Evolutionary conservation across 2,113 vertebrate genomes (phyloP), one percentile per base, ranked within the genome.

Genomic region (Romanogobio albipinnatus): DNA sequence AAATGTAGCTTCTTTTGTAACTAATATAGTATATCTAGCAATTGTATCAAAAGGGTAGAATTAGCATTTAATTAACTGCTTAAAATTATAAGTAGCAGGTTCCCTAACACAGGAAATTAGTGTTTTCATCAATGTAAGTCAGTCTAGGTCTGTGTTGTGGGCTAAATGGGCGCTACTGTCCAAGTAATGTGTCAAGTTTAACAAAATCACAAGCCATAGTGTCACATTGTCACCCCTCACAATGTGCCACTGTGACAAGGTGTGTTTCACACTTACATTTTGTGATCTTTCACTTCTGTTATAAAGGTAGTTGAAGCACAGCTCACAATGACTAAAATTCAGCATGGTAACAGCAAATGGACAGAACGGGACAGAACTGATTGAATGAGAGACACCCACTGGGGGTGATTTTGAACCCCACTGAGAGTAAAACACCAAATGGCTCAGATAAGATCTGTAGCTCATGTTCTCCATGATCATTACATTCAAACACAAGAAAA

Each of bases 341-440:
- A 82, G 61, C 47, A 70, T 1, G 29, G 10, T 70, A 36, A 53
- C 26, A 73, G 80, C 64, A 82, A 82, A 82, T 71, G 80, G 64
- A 70, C 80, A 78, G 19, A 58, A 58, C 13, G 13, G 29, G 62
- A 24, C 9, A 47, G 39, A 43, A 82, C 29, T 22, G 4, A 39
- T 15, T 71, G 66, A 71, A 56, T 82, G 19, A 53, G 66, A 71
- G 22, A 82, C 66, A 36, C 66, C 64, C 49, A 33, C 33, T 26
- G 64, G 56, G 66, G 66, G 29, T 3, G 29, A 56, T 71, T 71
- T 43, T 68, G 13, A 71, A 10, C 5, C 64, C 80, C 49, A 71
- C 64, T 53, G 49, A 56, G 66, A 82, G 49, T 9, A 82, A 71
- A 29, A 71, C 64, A 82, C 29, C 80, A 82, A 82, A 82, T 82